Evolutionary conservation across 2,113 vertebrate genomes (phyloP).

Genomic region (Xiphophorus maculatus): DNA sequence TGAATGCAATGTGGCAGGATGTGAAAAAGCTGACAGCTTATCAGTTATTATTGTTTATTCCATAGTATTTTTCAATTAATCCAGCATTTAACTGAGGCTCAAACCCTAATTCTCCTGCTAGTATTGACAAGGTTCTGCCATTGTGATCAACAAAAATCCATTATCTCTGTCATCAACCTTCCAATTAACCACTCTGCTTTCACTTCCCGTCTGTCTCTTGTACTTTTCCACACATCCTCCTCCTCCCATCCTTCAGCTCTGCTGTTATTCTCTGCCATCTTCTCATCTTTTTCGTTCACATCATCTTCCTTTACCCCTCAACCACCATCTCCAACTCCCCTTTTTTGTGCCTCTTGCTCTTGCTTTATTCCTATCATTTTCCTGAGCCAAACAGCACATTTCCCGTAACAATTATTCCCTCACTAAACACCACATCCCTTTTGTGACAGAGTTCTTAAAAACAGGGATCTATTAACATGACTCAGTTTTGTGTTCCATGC

Average conservation of each 20-base stretch:
- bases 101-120: neutral
- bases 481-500: constrained; percentile 71
- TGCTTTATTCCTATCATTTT: constrained; percentile 58
- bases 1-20: too few species aligned
- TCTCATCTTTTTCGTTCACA: constrained; percentile 45
- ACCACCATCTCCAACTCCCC: constrained; percentile 49
- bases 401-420: constrained; percentile 76
- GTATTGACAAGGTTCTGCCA: constrained; percentile 24
- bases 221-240: constrained; percentile 13
- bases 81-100: constrained; percentile 7
- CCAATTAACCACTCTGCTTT: constrained; percentile 22
- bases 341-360: constrained; percentile 59
- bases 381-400: constrained; percentile 69
- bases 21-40: neutral
- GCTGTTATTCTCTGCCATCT: constrained; percentile 30
- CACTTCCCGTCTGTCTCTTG: constrained; percentile 11
- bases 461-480: constrained; percentile 79
- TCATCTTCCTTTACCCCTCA: constrained; percentile 34
- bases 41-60: neutral
- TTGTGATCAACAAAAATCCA: constrained; percentile 19
- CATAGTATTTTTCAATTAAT: constrained; percentile 13
- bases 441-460: constrained; percentile 79
- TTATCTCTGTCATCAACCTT: constrained; percentile 19
- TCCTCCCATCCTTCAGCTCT: constrained; percentile 8
- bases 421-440: constrained; percentile 75